Evolutionary conservation across 2,888 invertebrate genomes (phyloP).

Genomic region (Microctonus brassicae): DNA sequence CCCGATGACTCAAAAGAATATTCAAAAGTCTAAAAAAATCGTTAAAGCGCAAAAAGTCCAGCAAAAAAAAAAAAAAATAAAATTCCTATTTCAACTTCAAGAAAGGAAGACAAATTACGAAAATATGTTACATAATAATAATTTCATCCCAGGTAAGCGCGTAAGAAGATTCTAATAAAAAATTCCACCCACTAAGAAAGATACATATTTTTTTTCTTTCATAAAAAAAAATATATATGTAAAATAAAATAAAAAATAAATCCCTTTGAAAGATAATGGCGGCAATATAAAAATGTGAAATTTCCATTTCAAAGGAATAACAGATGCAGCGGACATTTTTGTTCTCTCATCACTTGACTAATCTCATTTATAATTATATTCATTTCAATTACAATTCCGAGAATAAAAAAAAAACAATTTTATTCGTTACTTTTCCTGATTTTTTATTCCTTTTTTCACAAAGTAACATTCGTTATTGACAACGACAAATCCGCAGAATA

Average conservation of each 20-base stretch:
- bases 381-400: not conserved
- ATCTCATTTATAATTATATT: slow-evolving; percentile 4
- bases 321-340: slow-evolving; percentile 37
- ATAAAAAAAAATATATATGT: not conserved
- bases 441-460: not conserved
- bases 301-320: slow-evolving; percentile 43
- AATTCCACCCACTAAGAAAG: slow-evolving; percentile 4
- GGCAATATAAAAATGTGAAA: slow-evolving; percentile 38
- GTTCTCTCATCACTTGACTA: slow-evolving; percentile 6
- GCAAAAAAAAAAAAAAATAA: too few relatives aligned
- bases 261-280: not conserved
- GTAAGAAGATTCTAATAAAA: too few relatives aligned
- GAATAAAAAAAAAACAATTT: too few relatives aligned
- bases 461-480: too few relatives aligned
- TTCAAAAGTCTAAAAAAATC: too few relatives aligned
- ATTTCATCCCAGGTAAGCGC: too few relatives aligned
- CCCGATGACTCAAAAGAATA: too few relatives aligned
- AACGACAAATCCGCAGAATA: too few relatives aligned
- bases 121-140: too few relatives aligned
- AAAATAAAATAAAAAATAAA: not conserved
- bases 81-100: too few relatives aligned
- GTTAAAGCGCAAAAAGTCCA: too few relatives aligned
- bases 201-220: not conserved
- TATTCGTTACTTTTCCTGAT: not conserved
- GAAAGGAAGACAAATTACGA: too few relatives aligned